These are phyloP conservation scores for Tanypteryx hageni DNA, from an alignment of 2,888 invertebrate genomes.

Conservation along the genomic window DNA sequence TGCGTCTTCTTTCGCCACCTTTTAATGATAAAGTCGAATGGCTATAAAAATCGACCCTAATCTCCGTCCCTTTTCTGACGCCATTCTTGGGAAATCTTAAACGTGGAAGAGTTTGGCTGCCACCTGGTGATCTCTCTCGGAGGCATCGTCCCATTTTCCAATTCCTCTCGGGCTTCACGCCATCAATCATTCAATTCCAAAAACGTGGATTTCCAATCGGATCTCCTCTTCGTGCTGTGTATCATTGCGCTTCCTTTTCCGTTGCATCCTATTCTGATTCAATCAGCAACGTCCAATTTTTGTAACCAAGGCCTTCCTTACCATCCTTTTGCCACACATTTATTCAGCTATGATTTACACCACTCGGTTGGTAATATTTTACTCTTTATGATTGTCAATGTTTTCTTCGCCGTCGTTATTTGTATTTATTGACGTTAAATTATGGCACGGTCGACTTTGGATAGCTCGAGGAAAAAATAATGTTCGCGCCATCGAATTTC, in stretches of 20 bases:
- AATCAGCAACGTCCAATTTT: background rate
- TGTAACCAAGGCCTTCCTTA: background rate
- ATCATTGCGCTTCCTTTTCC: background rate
- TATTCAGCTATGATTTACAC: too few species aligned
- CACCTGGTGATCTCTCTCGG: background rate
- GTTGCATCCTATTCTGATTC: background rate
- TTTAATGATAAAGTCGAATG: too few species aligned
- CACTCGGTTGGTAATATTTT: too few species aligned
- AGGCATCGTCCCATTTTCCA: background rate
- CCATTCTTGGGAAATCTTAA: background rate
- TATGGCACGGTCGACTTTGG: too few species aligned
- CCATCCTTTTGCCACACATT: background rate
- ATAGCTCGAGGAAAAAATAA: too few species aligned
- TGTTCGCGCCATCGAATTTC: too few species aligned
- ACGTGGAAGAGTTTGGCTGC: slow-evolving; percentile 13
- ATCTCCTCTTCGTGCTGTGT: background rate
- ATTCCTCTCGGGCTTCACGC: background rate
- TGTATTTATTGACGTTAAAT: too few species aligned
- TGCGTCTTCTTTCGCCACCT: too few species aligned
- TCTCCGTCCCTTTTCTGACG: background rate
- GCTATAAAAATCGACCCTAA: background rate
- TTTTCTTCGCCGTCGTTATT: too few species aligned
- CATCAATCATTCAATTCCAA: slow-evolving; percentile 14
- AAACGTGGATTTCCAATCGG: slow-evolving; percentile 3
- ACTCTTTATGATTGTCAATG: too few species aligned